Conservation (phyloP, 2,797 vertebrate species). For the Platalea minor region DNA sequence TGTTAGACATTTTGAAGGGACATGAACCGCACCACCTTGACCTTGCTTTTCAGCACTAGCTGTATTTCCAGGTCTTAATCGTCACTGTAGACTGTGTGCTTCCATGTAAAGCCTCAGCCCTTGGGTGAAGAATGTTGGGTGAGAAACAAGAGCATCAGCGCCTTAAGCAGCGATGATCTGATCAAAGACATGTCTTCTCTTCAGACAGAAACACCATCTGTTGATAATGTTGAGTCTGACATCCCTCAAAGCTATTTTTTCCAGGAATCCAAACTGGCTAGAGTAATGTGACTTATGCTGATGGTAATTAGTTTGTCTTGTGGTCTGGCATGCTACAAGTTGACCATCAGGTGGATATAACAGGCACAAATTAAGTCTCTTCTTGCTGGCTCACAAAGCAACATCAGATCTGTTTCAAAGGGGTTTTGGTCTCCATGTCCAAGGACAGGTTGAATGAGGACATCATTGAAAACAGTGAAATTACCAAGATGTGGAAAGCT, state of each 20-base stretch:
- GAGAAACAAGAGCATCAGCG: background rate
- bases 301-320: background rate
- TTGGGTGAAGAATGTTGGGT: background rate
- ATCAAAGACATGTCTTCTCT: background rate
- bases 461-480: background rate
- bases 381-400: background rate
- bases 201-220: slow-evolving; percentile 28
- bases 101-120: background rate
- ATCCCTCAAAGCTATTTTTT: background rate
- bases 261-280: background rate
- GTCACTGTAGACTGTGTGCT: background rate
- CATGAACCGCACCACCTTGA: background rate
- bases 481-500: background rate
- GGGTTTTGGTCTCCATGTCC: background rate
- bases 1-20: background rate
- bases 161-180: background rate
- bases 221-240: background rate
- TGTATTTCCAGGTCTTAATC: background rate
- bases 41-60: background rate
- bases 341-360: background rate
- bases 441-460: background rate
- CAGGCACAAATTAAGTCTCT: background rate
- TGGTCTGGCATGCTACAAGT: background rate
- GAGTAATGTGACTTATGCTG: background rate
- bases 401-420: background rate